Base-by-base conservation (phyloP, 2,797 vertebrate genomes). In the Poecilia wingei region DNA sequence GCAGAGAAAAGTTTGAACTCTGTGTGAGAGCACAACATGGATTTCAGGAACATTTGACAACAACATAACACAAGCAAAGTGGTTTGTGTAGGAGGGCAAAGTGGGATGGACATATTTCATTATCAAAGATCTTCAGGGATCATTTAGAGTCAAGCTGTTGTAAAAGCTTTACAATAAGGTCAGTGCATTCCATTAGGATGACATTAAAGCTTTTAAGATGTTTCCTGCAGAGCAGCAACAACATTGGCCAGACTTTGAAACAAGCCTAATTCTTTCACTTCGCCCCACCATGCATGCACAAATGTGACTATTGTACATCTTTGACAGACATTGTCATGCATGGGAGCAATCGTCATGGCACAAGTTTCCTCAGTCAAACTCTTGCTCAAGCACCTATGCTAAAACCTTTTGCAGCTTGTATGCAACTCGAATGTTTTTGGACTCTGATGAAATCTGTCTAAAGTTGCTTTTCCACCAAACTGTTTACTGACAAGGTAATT, bases 91-190 rank as follows among this genome's bases (percentile, higher is more conserved):
- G 41, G n/a, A 45, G 25, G 22, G 41, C 25, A 3, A 13, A 14
- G 13, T 46, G 41, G 43, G 14, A 70, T 70, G 13, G 6, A n/a
- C 43, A 46, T n/a, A 28, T 28, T 16, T 46, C 41, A 28, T 45
- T 70, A 45, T 45, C 41, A 70, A 70, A 45, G 68, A 70, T 46
- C 68, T 45, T 70, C 13, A 46, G 12, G 43, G 43, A 28, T 70
- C 12, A 70, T 46, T 46, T 45, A 46, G 68, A 70, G 68, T n/a
- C 68, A 46, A 45, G 68, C 41, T n/a, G 12, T 70, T 70, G 41
- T 22, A 45, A 69, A 46, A 70, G 68, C 43, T n/a, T 46, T 45
- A 43, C 13, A 46, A 18, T 46, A 70, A 46, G 68, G 68, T 46
- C 25, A 28, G 20, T 14, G 1, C 68, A 70, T 70, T 70, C 68